Evolutionary conservation across 2,113 vertebrate genomes (phyloP).

Genomic region (Chinchilla lanigera): DNA sequence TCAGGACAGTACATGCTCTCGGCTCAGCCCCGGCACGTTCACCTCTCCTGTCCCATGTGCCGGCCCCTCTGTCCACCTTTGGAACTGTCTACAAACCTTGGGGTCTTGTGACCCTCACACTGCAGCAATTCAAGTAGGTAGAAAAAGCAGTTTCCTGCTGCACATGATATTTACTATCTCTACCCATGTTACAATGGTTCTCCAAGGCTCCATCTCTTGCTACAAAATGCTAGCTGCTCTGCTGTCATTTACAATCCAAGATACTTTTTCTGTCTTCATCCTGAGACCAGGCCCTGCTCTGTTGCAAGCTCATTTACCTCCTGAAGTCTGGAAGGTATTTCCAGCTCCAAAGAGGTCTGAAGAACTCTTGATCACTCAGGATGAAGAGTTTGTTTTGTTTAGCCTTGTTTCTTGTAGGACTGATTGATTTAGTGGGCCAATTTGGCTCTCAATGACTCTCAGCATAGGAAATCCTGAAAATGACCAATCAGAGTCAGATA

Average conservation of each 20-base stretch:
- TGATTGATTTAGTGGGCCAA: background rate
- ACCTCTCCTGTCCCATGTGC: too few species aligned
- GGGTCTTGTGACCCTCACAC: background rate
- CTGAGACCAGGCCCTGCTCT: background rate
- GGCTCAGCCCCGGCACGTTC: background rate
- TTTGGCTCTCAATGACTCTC: slow-evolving; percentile 21
- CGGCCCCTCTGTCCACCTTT: background rate
- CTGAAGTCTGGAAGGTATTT: slow-evolving; percentile 62
- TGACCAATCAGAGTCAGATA: background rate
- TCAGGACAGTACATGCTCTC: background rate
- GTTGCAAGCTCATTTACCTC: slow-evolving; percentile 65
- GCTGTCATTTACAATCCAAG: background rate
- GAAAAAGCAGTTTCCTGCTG: background rate
- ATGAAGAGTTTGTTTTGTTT: background rate
- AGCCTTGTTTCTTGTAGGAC: slow-evolving; percentile 46
- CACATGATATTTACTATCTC: rapidly evolving
- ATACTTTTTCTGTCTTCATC: background rate
- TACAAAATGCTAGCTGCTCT: background rate
- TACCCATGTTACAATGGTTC: background rate
- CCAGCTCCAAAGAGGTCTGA: slow-evolving; percentile 49
- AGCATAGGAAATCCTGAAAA: background rate
- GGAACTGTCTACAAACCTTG: background rate
- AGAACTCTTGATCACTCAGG: slow-evolving; percentile 50
- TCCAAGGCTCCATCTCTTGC: background rate
- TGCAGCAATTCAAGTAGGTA: background rate